Evolutionary conservation across 1,140 invertebrate genomes (phyloP), one percentile per base, ranked within the genome.

Genomic region (Diplogasteroides magnus): DNA sequence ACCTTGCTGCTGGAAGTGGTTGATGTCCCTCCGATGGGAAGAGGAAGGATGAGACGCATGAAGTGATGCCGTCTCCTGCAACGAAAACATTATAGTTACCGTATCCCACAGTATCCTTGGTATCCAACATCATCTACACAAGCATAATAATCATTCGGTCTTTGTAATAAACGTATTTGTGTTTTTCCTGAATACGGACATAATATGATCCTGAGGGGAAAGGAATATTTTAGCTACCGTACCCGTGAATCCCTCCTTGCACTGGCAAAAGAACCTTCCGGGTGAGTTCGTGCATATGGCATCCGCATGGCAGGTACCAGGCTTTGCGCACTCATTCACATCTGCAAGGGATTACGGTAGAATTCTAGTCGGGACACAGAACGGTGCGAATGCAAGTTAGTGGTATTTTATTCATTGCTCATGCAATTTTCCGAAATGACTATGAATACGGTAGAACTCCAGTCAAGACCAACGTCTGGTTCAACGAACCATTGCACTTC

Each of bases 231-330:
- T n/a, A n/a, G n/a, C n/a, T n/a, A n/a, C n/a, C n/a, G n/a, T 14
- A 67, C 78, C 78, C 37, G 61, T 75, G 71, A 73, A 83, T 29
- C 80, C 80, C 56, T 73, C 68, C 64, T 64, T 67, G 77, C 94
- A 97, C 78, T 92, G 91, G 80, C 94, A 97, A 71, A 90, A 90
- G 85, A 94, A 96, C 31, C 91, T 90, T 60, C 94, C 94, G 37
- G 90, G 88, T 27, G 90, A 90, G 80, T 97, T 97, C 61, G 90
- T 89, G 83, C 94, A 97, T 83, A 93, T 89, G 0, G 93, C 2
- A 91, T 94, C 2, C 90, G 90, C 25, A 90, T 85, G 84, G 94
- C 93, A 85, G 92, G 91, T 75, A 78, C 75, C 59, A 89, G 90
- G 59, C 87, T 90, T 1, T 87, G 86, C 37, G 84, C 94, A 97